phyloP scores from a whole-genome alignment of 2,888 invertebrate species.

The Esperia sulphurella region DNA sequence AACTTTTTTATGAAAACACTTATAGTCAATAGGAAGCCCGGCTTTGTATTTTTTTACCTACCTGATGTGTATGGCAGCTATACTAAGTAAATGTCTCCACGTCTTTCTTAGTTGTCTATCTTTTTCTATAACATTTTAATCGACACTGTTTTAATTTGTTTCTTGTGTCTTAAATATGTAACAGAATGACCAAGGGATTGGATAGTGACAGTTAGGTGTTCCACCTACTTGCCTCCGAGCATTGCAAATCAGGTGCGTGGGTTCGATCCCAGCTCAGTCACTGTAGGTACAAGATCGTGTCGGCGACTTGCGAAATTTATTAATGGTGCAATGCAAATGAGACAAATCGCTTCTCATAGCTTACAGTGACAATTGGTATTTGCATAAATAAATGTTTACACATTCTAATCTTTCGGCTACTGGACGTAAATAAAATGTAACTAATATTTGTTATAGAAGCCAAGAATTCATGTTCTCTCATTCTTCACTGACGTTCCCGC shows the following conservation, averaged over 20 bases:
- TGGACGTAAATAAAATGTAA: background rate
- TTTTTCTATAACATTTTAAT: no score
- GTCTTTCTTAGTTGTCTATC: no score
- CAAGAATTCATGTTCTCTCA: no score
- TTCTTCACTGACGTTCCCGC: no score
- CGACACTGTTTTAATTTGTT: background rate
- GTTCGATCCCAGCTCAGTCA: slow-evolving; percentile 51
- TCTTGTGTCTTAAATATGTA: background rate
- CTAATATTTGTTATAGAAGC: no score
- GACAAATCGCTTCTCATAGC: slow-evolving; percentile 40
- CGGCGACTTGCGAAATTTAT: slow-evolving; percentile 55
- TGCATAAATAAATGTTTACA: slow-evolving; percentile 11
- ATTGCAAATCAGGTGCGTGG: slow-evolving; percentile 74
- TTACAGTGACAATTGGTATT: slow-evolving; percentile 11
- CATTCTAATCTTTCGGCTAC: background rate
- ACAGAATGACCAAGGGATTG: slow-evolving; percentile 12
- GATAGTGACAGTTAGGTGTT: slow-evolving; percentile 17
- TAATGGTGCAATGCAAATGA: slow-evolving; percentile 53
- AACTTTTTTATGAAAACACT: no score
- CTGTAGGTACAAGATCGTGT: slow-evolving; percentile 39
- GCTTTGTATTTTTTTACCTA: no score
- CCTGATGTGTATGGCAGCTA: no score
- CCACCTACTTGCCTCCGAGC: slow-evolving; percentile 47
- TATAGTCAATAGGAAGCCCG: no score
- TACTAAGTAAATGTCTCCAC: no score